phyloP scores from a whole-genome alignment of 2,797 vertebrate species.

The Anableps anableps region DNA sequence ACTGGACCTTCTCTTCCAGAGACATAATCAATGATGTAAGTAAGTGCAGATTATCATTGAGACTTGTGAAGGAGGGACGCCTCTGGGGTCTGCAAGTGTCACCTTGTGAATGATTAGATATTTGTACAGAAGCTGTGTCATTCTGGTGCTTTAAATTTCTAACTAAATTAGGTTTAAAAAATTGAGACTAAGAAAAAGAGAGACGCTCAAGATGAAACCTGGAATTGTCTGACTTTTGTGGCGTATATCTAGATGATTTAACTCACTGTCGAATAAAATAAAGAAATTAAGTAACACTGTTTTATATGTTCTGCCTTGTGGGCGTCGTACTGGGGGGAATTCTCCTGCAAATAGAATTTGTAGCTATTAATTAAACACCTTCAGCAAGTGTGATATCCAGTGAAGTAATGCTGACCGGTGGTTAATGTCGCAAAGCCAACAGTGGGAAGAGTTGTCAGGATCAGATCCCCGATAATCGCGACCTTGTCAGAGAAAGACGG shows the following conservation, averaged over 20 bases:
- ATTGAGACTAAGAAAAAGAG: neutral
- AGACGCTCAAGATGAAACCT: slow-evolving; percentile 13
- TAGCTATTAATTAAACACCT: slow-evolving; percentile 73
- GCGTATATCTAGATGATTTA: slow-evolving; percentile 18
- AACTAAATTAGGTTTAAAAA: slow-evolving; percentile 31
- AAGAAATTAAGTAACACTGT: slow-evolving; percentile 33
- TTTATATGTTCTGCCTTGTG: slow-evolving; percentile 23
- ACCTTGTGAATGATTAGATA: slow-evolving; percentile 72
- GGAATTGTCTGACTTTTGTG: neutral
- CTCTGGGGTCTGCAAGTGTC: slow-evolving; percentile 66
- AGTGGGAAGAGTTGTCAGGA: slow-evolving; percentile 66
- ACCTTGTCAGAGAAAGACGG: slow-evolving; percentile 62
- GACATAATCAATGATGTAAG: slow-evolving; percentile 84
- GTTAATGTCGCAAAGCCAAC: slow-evolving; percentile 40
- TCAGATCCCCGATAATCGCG: slow-evolving; percentile 63
- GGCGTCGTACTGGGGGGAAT: slow-evolving; percentile 38
- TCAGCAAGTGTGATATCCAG: slow-evolving; percentile 59
- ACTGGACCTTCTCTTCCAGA: slow-evolving; percentile 71
- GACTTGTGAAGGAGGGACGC: slow-evolving; percentile 69
- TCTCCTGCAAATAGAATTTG: slow-evolving; percentile 53
- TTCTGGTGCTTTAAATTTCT: slow-evolving; percentile 39
- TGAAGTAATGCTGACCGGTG: slow-evolving; percentile 60
- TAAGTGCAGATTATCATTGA: slow-evolving; percentile 83
- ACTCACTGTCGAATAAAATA: slow-evolving; percentile 30
- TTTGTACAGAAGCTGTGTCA: slow-evolving; percentile 53